Percentiles rank a stretch among this genome's conserved stretches.
Conservation (phyloP, 2,888 invertebrate genomes). For the Phortica magna region DNA sequence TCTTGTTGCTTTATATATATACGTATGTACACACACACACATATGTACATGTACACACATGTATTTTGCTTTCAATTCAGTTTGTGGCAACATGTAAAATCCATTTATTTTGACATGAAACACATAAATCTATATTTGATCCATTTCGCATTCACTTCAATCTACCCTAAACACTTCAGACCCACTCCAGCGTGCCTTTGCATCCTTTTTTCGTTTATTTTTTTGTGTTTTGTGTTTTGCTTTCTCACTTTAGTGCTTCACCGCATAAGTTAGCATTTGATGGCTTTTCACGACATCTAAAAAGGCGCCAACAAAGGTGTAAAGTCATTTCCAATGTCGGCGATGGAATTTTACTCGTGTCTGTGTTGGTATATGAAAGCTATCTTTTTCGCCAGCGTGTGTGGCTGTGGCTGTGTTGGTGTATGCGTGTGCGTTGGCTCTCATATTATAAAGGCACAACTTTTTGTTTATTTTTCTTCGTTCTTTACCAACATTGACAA, state of each 20-base stretch:
- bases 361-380: background rate
- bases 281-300: background rate
- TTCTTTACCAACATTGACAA: conserved; percentile 23
- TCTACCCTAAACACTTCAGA: conserved; percentile 21
- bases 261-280: conserved; percentile 2
- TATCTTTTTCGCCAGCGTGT: background rate
- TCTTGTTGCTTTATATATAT: background rate
- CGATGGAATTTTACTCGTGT: background rate
- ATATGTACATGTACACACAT: background rate
- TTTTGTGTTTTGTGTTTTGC: background rate
- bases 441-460: background rate
- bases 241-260: background rate
- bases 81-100: conserved; percentile 65
- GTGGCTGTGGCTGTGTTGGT: background rate
- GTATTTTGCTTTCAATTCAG: conserved; percentile 15
- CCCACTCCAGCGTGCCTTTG: background rate
- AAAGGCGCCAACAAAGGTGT: conserved; percentile 51
- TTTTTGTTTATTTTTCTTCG: conserved; percentile 6
- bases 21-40: background rate
- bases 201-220: background rate
- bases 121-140: conserved; percentile 70
- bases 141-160: conserved; percentile 55
- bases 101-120: conserved; percentile 70
- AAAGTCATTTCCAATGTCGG: conserved; percentile 56
- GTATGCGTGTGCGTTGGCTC: background rate